Evolutionary conservation across 2,797 vertebrate species (phyloP).

Genomic region (Trachurus trachurus): DNA sequence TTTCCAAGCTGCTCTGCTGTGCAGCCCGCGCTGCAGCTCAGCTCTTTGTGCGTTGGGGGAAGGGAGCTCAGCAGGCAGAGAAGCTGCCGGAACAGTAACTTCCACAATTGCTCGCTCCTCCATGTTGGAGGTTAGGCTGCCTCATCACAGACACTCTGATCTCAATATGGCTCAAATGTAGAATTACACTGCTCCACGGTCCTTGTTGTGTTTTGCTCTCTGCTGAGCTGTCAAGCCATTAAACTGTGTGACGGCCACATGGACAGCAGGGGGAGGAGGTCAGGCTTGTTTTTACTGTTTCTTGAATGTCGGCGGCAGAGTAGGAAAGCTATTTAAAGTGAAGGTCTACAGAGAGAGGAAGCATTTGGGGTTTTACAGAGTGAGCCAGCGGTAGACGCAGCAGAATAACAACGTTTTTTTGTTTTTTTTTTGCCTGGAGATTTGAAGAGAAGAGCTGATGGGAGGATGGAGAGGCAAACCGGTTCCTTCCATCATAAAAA

Average conservation of each 20-base stretch:
- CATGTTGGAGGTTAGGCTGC: constrained; percentile 57
- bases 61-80: constrained; percentile 45
- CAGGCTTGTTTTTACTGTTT: constrained; percentile 23
- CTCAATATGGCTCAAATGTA: constrained; percentile 1
- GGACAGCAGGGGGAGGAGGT: constrained; percentile 40
- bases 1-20: constrained; percentile 61
- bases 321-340: constrained; percentile 54
- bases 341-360: constrained; percentile 40
- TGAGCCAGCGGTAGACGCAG: constrained; percentile 3
- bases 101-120: constrained; percentile 41
- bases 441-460: background rate
- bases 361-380: constrained; percentile 25
- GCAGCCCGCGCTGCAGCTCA: constrained; percentile 36
- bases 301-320: constrained; percentile 38
- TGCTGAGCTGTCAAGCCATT: constrained; percentile 18
- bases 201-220: background rate
- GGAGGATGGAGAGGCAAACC: constrained; percentile 8
- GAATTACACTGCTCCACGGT: constrained; percentile 8
- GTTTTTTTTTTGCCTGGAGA: constrained; percentile 22
- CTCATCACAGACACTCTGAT: constrained; percentile 30
- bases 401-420: constrained; percentile 28
- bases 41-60: constrained; percentile 70
- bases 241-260: constrained; percentile 28
- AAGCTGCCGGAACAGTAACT: constrained; percentile 43
- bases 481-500: constrained; percentile 35